A percentile compares a stretch with the other conserved stretches of the same genome.
Conservation (phyloP, 2,888 invertebrate genomes). For the Molanna angustata region DNA sequence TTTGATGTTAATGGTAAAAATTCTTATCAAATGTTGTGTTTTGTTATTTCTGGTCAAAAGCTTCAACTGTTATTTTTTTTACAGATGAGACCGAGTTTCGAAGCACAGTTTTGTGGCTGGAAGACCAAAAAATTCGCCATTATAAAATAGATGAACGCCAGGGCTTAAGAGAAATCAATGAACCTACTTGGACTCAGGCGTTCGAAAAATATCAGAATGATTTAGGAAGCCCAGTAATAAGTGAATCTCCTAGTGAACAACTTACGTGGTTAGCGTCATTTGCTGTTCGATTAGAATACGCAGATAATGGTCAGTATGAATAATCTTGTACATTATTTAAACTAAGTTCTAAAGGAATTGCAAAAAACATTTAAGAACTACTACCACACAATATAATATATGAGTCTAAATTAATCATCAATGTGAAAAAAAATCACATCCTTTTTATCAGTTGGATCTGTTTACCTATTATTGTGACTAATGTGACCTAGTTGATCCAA, state of each 20-base stretch:
- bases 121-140: conserved; percentile 88
- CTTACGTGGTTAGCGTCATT: conserved; percentile 83
- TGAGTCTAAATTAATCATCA: too few species aligned
- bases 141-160: conserved; percentile 81
- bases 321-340: too few species aligned
- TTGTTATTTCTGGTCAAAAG: not conserved
- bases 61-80: conserved; percentile 3
- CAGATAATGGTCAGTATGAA: conserved; percentile 64
- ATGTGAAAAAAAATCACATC: too few species aligned
- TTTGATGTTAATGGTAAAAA: conserved; percentile 66
- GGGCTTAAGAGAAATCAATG: conserved; percentile 65
- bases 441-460: too few species aligned
- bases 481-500: too few species aligned
- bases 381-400: too few species aligned
- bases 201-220: conserved; percentile 74
- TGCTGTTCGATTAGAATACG: conserved; percentile 80
- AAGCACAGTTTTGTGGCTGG: conserved; percentile 83
- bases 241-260: conserved; percentile 61
- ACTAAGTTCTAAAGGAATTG: too few species aligned
- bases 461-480: too few species aligned
- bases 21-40: conserved; percentile 12
- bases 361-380: too few species aligned
- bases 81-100: conserved; percentile 78
- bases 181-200: conserved; percentile 67
- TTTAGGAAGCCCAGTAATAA: conserved; percentile 67